phyloP scores from a whole-genome alignment of 2,113 vertebrate species.

The Dicaeum eximium region DNA sequence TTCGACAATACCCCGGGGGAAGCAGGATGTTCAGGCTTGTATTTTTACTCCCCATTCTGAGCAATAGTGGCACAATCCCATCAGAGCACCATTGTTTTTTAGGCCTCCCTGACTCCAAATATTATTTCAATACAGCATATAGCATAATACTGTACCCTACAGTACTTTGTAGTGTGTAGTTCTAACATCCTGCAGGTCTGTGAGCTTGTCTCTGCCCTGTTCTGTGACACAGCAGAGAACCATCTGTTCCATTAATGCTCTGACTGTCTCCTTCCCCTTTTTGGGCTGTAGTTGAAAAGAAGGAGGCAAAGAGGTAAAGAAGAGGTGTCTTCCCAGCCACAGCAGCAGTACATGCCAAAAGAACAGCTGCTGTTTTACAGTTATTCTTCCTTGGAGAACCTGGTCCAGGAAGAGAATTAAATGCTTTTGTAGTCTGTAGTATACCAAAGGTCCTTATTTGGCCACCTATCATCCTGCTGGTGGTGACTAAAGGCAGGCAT shows the following conservation, averaged over 20 bases:
- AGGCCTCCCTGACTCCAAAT: not conserved
- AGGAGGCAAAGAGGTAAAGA: not conserved
- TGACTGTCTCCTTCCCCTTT: not conserved
- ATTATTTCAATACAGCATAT: not conserved
- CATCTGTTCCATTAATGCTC: not conserved
- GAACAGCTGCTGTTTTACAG: not conserved
- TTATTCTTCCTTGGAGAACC: not conserved
- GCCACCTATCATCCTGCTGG: not conserved
- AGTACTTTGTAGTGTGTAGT: not conserved
- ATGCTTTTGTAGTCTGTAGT: not conserved
- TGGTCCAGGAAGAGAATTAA: not conserved
- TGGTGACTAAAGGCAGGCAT: not conserved
- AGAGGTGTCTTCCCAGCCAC: not conserved
- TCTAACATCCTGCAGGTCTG: not conserved
- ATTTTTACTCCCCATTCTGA: not conserved
- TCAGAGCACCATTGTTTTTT: not conserved
- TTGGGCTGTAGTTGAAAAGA: not conserved
- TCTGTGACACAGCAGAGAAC: not conserved
- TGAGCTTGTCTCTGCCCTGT: not conserved
- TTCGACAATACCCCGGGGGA: not conserved
- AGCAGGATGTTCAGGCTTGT: not conserved
- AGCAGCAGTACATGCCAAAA: not conserved
- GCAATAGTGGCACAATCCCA: not conserved
- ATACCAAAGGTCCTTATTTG: not conserved
- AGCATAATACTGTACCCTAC: not conserved